Evolutionary conservation across 1,140 invertebrate genomes (phyloP).

Genomic region (Venustaconcha ellipsiformis): DNA sequence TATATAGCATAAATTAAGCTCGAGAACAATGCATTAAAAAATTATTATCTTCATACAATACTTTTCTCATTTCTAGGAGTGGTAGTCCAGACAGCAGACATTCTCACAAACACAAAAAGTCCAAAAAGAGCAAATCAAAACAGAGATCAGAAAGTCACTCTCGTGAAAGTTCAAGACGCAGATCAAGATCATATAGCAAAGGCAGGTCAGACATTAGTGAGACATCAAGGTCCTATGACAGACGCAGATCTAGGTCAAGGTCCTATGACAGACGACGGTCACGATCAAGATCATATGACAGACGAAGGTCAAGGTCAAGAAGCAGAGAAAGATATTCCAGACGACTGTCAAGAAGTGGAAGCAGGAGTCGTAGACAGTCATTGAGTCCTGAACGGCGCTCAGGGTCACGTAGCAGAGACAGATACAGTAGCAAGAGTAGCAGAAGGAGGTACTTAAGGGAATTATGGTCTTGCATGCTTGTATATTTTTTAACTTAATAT

Average conservation of each 20-base stretch:
- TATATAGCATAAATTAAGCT: not conserved
- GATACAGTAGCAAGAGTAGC: too few relatives aligned
- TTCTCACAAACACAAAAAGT: slow-evolving; percentile 26
- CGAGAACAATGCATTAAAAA: not conserved
- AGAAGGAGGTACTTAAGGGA: too few relatives aligned
- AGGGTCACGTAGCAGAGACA: too few relatives aligned
- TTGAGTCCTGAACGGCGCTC: too few relatives aligned
- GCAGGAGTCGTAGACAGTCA: slow-evolving; percentile 22
- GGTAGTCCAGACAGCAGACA: slow-evolving; percentile 29
- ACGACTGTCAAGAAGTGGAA: slow-evolving; percentile 18
- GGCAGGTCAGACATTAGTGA: not conserved
- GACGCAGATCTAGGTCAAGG: not conserved
- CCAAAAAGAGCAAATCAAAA: slow-evolving; percentile 25
- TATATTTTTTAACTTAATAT: too few relatives aligned
- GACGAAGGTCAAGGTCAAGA: slow-evolving; percentile 23
- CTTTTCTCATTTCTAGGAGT: slow-evolving; percentile 2
- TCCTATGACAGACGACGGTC: not conserved
- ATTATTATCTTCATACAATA: not conserved
- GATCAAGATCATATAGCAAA: slow-evolving; percentile 20
- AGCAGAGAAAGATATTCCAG: slow-evolving; percentile 26
- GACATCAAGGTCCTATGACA: slow-evolving; percentile 9
- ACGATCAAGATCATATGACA: slow-evolving; percentile 10
- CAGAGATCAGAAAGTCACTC: not conserved
- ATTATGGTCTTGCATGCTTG: too few relatives aligned
- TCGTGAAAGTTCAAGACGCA: slow-evolving; percentile 14